Conservation (phyloP, 2,888 invertebrate species). For the Lacanobia oleracea region DNA sequence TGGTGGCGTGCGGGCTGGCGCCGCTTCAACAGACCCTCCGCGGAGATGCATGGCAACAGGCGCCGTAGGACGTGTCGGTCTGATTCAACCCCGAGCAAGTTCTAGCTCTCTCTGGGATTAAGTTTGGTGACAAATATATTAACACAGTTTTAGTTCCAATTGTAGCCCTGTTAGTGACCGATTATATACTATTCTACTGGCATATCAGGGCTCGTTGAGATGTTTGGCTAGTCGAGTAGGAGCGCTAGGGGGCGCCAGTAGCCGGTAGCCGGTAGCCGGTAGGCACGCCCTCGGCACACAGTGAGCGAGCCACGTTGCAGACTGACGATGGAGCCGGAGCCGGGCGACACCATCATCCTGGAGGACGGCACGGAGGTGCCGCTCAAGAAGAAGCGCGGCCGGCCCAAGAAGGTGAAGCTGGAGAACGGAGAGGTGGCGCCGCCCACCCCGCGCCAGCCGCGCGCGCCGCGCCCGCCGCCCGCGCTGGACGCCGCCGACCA, state of each 20-base stretch:
- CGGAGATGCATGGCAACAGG: background rate
- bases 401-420: slow-evolving; percentile 95
- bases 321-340: slow-evolving; percentile 89
- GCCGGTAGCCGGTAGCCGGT: too few relatives aligned
- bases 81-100: slow-evolving; percentile 34
- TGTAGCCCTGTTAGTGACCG: slow-evolving; percentile 49
- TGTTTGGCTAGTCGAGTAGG: background rate
- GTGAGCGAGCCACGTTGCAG: slow-evolving; percentile 76
- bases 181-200: slow-evolving; percentile 25
- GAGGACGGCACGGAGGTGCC: slow-evolving; percentile 93
- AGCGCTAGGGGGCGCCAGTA: too few relatives aligned
- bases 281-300: too few relatives aligned
- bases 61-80: slow-evolving; percentile 34
- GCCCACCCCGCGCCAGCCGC: slow-evolving; percentile 84
- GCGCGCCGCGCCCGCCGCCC: slow-evolving; percentile 72
- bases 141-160: slow-evolving; percentile 38
- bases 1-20: slow-evolving; percentile 35
- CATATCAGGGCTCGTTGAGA: slow-evolving; percentile 22
- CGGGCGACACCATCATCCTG: slow-evolving; percentile 89
- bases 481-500: slow-evolving; percentile 78
- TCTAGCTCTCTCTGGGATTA: slow-evolving; percentile 46
- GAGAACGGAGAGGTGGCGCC: slow-evolving; percentile 92
- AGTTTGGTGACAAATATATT: slow-evolving; percentile 67
- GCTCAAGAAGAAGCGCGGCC: slow-evolving; percentile 96
- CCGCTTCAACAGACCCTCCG: slow-evolving; percentile 24